phyloP scores from a whole-genome alignment of 2,113 vertebrate species.

The Amia ocellicauda region DNA sequence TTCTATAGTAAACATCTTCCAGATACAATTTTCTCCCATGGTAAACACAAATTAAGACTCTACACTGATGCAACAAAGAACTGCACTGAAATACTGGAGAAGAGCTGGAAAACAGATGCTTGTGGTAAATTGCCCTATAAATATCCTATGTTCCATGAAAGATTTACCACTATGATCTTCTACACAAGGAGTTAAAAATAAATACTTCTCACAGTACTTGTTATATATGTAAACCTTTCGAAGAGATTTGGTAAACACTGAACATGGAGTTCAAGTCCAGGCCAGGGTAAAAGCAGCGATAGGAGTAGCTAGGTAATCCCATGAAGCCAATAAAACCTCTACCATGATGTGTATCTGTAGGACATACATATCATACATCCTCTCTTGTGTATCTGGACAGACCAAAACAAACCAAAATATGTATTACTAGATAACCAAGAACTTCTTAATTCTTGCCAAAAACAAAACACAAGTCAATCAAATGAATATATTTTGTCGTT shows the following conservation, averaged over 20 bases:
- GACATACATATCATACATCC: no score
- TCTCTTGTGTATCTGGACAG: no score
- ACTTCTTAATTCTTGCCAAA: no score
- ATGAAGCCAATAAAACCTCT: neutral
- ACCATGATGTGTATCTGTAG: no score
- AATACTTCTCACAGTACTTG: slow-evolving; percentile 29
- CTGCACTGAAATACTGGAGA: neutral
- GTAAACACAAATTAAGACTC: no score
- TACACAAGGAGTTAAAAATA: slow-evolving; percentile 33
- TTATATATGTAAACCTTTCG: slow-evolving; percentile 25
- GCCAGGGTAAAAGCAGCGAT: neutral
- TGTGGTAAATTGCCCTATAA: slow-evolving; percentile 40
- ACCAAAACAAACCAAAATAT: no score
- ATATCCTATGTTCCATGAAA: slow-evolving; percentile 37
- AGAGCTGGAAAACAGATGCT: slow-evolving; percentile 16
- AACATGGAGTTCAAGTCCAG: no score
- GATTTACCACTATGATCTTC: slow-evolving; percentile 33
- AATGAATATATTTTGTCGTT: no score
- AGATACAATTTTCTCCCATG: no score
- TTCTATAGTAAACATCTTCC: no score
- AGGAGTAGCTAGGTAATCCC: neutral
- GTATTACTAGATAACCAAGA: no score
- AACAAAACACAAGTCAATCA: no score
- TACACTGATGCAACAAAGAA: neutral
- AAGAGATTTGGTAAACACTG: neutral